These are phyloP conservation scores for Mya arenaria DNA, from an alignment of 1,140 invertebrate genomes.

Conservation along the genomic window DNA sequence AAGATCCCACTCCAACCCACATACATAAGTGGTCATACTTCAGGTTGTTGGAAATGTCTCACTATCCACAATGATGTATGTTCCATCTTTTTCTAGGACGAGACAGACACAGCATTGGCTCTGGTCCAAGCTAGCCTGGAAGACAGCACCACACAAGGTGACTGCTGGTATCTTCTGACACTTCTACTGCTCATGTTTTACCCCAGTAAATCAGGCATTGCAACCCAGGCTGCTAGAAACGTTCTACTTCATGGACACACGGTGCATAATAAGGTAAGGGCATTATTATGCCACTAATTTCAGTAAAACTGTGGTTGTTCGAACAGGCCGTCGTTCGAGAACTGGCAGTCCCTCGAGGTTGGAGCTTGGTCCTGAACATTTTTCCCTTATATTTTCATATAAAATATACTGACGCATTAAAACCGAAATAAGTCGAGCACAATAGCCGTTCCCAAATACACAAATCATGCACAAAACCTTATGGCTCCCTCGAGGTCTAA, in stretches of 20 bases:
- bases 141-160: constrained; percentile 15
- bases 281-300: not conserved
- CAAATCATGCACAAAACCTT: too few relatives aligned
- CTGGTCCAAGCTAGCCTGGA: constrained; percentile 30
- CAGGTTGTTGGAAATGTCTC: too few relatives aligned
- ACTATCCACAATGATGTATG: not conserved
- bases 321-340: too few relatives aligned
- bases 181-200: constrained; percentile 29
- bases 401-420: too few relatives aligned
- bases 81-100: constrained; percentile 10
- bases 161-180: constrained; percentile 30
- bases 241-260: not conserved
- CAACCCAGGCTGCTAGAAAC: constrained; percentile 9
- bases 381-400: too few relatives aligned
- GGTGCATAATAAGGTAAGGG: not conserved
- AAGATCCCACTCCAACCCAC: too few relatives aligned
- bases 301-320: not conserved
- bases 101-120: constrained; percentile 13
- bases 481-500: too few relatives aligned
- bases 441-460: too few relatives aligned
- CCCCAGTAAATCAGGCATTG: not conserved
- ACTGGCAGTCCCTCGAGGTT: too few relatives aligned
- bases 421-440: too few relatives aligned
- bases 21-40: too few relatives aligned
- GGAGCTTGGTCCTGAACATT: too few relatives aligned